Conservation (phyloP, 2,888 invertebrate genomes). For the Parapristionchus giblindavisi region DNA sequence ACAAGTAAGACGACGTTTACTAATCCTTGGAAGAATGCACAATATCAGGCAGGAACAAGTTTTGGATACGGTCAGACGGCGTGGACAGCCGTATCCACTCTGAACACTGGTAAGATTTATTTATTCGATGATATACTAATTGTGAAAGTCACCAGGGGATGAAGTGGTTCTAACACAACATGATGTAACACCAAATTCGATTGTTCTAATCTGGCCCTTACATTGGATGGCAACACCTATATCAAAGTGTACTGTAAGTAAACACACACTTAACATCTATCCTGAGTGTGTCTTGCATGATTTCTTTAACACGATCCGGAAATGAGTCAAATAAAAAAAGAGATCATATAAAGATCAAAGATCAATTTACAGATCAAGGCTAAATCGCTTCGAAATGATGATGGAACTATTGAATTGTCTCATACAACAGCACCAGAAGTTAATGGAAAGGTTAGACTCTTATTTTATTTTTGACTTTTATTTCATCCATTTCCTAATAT, state of each 20-base stretch:
- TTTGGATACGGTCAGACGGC: conserved; percentile 58
- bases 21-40: too few species aligned
- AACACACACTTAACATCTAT: too few species aligned
- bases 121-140: too few species aligned
- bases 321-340: too few species aligned
- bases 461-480: background rate
- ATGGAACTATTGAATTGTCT: conserved; percentile 54
- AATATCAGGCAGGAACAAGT: conserved; percentile 53
- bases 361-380: conserved; percentile 51
- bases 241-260: conserved; percentile 52
- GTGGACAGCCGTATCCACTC: conserved; percentile 54
- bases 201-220: conserved; percentile 55
- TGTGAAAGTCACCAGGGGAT: conserved; percentile 37
- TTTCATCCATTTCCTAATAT: too few species aligned
- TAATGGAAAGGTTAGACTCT: conserved; percentile 31
- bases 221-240: conserved; percentile 50
- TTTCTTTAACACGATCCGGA: too few species aligned
- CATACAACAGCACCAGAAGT: conserved; percentile 43
- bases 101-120: too few species aligned
- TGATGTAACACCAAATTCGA: conserved; percentile 52
- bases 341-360: too few species aligned
- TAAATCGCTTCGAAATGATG: conserved; percentile 51
- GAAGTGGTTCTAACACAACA: conserved; percentile 46
- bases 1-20: conserved; percentile 40
- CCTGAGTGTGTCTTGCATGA: too few species aligned